These are phyloP conservation scores for Eupithecia abbreviata DNA, from an alignment of 2,888 invertebrate species.

Conservation along the genomic window DNA sequence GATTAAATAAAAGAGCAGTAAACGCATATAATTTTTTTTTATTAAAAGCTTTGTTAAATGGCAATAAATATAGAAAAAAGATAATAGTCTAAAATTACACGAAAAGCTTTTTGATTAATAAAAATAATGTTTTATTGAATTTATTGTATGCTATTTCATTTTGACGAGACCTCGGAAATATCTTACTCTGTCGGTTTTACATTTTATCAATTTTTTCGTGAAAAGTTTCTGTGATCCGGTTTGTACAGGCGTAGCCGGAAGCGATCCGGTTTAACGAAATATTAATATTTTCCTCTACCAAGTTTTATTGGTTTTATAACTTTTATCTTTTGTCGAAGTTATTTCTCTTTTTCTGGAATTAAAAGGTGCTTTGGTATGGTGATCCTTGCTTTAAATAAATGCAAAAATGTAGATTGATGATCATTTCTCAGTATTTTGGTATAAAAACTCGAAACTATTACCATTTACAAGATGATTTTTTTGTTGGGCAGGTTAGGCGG, in stretches of 20 bases:
- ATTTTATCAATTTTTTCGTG: conserved; percentile 44
- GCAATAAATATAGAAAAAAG: no score
- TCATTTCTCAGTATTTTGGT: background rate
- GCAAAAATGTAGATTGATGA: background rate
- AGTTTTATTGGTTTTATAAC: conserved; percentile 54
- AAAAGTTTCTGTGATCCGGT: conserved; percentile 37
- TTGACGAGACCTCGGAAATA: background rate
- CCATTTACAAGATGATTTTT: no score
- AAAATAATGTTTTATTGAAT: background rate
- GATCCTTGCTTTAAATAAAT: background rate
- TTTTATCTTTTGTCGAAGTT: conserved; percentile 49
- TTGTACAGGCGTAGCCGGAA: conserved; percentile 41
- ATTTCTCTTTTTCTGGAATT: conserved; percentile 28
- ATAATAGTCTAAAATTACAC: no score
- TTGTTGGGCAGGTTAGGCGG: no score
- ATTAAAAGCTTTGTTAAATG: no score
- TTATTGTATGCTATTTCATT: background rate
- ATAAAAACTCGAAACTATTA: background rate
- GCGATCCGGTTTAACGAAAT: conserved; percentile 47
- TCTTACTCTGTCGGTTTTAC: conserved; percentile 35
- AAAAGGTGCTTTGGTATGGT: conserved; percentile 12
- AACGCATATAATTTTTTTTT: no score
- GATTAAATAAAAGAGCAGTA: no score
- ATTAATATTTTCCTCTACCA: conserved; percentile 49
- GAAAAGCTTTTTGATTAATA: no score